A percentile compares a stretch with the other conserved stretches of the same genome.
These are phyloP conservation scores for Acrocephalus arundinaceus DNA, from an alignment of 2,113 vertebrate species.

Conservation along the genomic window DNA sequence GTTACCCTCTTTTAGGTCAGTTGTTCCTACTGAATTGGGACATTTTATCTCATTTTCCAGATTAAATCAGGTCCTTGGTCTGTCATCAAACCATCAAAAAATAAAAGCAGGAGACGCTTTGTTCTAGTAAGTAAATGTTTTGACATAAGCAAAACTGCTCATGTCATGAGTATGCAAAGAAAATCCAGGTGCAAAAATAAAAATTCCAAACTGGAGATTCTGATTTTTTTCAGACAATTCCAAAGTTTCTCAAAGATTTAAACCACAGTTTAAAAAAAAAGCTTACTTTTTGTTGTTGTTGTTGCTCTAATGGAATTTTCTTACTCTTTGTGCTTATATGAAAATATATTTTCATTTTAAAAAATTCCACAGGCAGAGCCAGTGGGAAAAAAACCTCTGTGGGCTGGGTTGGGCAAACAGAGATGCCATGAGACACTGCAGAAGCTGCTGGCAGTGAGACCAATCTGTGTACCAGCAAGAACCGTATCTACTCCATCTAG, in stretches of 20 bases:
- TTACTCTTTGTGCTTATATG: not conserved
- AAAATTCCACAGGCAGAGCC: not conserved
- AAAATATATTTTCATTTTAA: not conserved
- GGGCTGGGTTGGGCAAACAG: not conserved
- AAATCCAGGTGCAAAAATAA: not conserved
- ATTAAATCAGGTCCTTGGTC: not conserved
- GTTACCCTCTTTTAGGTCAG: not conserved
- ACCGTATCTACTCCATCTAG: not conserved
- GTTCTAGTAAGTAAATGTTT: constrained; percentile 1
- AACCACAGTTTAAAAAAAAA: not conserved
- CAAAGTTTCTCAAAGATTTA: not conserved
- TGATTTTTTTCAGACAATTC: not conserved
- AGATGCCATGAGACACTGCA: not conserved
- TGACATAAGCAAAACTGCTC: not conserved
- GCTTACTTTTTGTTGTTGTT: not conserved
- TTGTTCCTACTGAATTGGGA: not conserved
- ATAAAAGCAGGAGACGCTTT: not conserved
- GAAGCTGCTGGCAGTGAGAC: not conserved
- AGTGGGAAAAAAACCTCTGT: not conserved
- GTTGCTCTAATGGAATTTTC: not conserved
- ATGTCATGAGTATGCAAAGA: not conserved
- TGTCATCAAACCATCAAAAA: constrained; percentile 10
- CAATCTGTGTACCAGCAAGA: not conserved
- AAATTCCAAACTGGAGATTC: not conserved
- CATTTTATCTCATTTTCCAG: not conserved